phyloP scores from a whole-genome alignment of 2,113 vertebrate genomes.

The Falcunculus frontatus region DNA sequence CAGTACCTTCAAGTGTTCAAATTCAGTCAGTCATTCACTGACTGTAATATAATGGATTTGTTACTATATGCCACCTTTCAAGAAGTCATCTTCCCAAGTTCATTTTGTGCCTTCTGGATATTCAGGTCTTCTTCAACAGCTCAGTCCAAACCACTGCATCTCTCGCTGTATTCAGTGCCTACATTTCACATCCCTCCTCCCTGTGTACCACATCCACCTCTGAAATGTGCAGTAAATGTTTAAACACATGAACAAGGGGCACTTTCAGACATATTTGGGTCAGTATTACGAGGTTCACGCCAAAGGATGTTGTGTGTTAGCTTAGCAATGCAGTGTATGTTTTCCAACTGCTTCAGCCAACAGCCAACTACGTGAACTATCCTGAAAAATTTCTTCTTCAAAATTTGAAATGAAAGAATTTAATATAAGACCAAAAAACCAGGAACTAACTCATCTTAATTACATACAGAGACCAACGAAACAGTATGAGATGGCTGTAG shows the following conservation, averaged over 20 bases:
- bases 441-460: not conserved
- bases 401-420: not conserved
- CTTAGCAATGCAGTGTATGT: not conserved
- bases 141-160: not conserved
- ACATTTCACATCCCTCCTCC: not conserved
- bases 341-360: not conserved
- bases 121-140: not conserved
- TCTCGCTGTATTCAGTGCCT: not conserved
- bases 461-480: not conserved
- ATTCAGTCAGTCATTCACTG: not conserved
- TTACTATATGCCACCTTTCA: not conserved
- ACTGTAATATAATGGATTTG: not conserved
- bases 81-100: not conserved
- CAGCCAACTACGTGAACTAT: not conserved
- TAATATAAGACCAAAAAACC: not conserved
- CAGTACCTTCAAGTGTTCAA: not conserved
- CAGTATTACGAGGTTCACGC: not conserved
- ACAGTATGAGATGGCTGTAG: not conserved
- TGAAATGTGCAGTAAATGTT: not conserved
- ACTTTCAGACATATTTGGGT: not conserved
- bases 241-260: not conserved
- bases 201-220: not conserved
- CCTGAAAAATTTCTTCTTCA: not conserved
- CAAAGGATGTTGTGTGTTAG: not conserved
- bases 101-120: not conserved